These are phyloP conservation scores for Ceyx erithaca DNA, from an alignment of 2,797 vertebrate genomes.

Conservation along the genomic window DNA sequence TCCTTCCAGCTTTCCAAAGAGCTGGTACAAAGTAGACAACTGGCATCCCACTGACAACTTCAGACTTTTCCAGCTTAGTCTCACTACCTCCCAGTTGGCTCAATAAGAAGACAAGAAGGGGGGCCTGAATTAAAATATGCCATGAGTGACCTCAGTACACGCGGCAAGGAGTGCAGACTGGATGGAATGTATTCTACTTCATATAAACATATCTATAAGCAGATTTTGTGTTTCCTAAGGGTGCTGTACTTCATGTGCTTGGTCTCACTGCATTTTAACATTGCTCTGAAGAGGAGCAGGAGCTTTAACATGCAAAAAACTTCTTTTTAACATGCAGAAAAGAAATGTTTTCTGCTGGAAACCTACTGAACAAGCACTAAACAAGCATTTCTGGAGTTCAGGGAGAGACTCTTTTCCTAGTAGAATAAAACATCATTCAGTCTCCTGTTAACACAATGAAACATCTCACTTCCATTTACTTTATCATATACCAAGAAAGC, in stretches of 20 bases:
- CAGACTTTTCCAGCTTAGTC: not conserved
- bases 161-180: not conserved
- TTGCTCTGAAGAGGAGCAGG: not conserved
- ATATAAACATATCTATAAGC: conserved; percentile 11
- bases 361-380: not conserved
- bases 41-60: not conserved
- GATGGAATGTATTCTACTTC: not conserved
- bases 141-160: not conserved
- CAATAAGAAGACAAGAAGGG: not conserved
- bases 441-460: not conserved
- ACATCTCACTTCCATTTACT: not conserved
- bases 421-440: not conserved
- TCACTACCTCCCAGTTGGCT: not conserved
- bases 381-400: not conserved
- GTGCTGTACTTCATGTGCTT: not conserved
- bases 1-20: not conserved
- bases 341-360: not conserved
- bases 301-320: not conserved
- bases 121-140: not conserved
- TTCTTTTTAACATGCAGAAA: too few relatives aligned
- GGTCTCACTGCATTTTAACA: not conserved
- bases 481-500: not conserved
- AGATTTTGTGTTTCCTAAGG: not conserved
- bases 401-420: not conserved
- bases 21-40: not conserved